A percentile compares a stretch with the other conserved stretches of the same genome.
Conservation (phyloP, 2,797 vertebrate species). For the Gallinago nigripennis region DNA sequence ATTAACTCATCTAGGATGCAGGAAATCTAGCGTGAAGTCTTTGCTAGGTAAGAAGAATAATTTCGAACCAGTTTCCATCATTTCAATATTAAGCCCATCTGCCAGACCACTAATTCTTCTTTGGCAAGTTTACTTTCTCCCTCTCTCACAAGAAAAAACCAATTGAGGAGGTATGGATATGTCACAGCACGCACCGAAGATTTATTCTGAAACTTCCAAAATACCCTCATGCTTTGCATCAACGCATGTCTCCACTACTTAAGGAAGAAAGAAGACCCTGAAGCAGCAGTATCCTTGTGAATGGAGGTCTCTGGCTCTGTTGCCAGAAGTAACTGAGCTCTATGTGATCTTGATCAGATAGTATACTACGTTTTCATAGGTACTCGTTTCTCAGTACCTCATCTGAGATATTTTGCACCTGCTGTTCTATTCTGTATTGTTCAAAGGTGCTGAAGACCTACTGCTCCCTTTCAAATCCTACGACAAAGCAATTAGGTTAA, state of each 20-base stretch:
- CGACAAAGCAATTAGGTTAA: slow-evolving; percentile 62
- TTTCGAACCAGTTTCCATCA: background rate
- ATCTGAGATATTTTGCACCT: slow-evolving; percentile 11
- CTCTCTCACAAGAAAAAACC: background rate
- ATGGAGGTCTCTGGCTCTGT: slow-evolving; percentile 21
- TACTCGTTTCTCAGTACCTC: slow-evolving; percentile 14
- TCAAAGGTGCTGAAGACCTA: slow-evolving; percentile 62
- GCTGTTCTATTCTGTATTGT: slow-evolving; percentile 38
- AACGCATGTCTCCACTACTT: background rate
- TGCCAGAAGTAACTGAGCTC: background rate
- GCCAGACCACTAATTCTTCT: background rate
- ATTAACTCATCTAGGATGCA: background rate
- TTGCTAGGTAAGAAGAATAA: background rate
- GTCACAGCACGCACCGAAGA: background rate
- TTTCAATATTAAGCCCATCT: background rate
- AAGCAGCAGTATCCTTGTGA: background rate
- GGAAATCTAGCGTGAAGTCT: background rate
- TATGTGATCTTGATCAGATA: background rate
- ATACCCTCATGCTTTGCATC: background rate
- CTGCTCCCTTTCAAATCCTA: slow-evolving; percentile 55
- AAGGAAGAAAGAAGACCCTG: slow-evolving; percentile 21
- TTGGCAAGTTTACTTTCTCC: background rate
- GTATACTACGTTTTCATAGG: slow-evolving; percentile 20
- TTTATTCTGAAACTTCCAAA: slow-evolving; percentile 20
- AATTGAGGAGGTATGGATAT: background rate